Conservation (phyloP, 2,113 vertebrate species). For the Chinchilla lanigera region DNA sequence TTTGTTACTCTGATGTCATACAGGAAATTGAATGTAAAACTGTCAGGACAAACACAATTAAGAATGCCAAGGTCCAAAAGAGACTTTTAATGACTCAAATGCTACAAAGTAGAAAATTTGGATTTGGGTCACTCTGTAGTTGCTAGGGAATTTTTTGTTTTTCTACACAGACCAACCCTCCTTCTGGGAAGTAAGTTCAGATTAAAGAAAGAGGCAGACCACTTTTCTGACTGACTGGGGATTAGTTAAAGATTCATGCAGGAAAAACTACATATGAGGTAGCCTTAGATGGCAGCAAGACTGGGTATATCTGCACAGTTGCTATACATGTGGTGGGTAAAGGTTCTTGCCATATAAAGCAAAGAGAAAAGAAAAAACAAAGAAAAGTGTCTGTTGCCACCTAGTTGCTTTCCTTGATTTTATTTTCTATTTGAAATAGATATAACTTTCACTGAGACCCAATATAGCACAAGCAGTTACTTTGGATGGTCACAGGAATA, state of each 20-base stretch:
- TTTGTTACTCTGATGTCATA: background rate
- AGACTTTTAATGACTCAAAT: background rate
- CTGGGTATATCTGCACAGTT: background rate
- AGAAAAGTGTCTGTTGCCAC: background rate
- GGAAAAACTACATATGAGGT: background rate
- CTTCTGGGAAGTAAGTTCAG: background rate
- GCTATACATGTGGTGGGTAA: background rate
- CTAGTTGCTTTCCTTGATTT: too few species aligned
- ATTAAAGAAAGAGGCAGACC: background rate
- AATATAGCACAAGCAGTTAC: background rate
- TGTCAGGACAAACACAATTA: background rate
- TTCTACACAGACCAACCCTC: background rate
- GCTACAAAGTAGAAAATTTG: background rate
- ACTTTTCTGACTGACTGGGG: background rate
- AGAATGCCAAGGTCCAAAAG: background rate
- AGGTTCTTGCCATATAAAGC: background rate
- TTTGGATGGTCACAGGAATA: background rate
- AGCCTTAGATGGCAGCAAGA: background rate
- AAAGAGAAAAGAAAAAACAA: background rate
- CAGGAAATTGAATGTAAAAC: background rate
- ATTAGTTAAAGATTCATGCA: background rate
- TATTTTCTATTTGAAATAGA: background rate
- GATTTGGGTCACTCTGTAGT: background rate
- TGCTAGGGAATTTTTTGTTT: background rate
- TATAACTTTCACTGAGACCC: background rate